Conservation (phyloP, 2,888 invertebrate species). For the Lycocerus yunnanus region DNA sequence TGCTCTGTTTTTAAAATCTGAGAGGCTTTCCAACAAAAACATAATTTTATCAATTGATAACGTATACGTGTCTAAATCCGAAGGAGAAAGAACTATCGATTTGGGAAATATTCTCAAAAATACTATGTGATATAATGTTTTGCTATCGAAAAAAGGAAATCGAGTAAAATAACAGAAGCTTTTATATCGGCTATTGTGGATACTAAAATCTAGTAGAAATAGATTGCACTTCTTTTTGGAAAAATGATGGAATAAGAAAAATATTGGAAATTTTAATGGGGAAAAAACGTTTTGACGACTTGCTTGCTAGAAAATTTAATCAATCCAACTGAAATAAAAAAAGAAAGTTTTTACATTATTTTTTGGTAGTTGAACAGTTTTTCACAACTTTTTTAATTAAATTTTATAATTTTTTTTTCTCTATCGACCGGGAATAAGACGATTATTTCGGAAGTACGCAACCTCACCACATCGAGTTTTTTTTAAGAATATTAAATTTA, state of each 20-base stretch:
- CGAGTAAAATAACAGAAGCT: not conserved
- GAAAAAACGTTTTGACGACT: not conserved
- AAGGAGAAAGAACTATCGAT: not conserved
- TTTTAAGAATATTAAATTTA: not conserved
- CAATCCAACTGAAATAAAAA: not conserved
- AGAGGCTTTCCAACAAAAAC: not conserved
- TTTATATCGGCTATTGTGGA: not conserved
- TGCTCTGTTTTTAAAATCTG: not conserved
- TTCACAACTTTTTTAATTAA: not conserved
- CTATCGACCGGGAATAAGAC: not conserved
- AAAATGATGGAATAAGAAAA: not conserved
- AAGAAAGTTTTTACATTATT: not conserved
- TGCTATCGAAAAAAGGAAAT: not conserved
- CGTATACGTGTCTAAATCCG: not conserved
- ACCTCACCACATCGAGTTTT: not conserved
- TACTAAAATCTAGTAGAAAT: not conserved
- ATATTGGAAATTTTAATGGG: not conserved
- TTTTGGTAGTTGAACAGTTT: not conserved
- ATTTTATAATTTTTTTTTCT: not conserved
- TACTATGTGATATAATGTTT: not conserved
- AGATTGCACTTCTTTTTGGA: not conserved
- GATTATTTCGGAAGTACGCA: not conserved
- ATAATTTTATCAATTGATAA: not conserved
- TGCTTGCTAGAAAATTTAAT: not conserved
- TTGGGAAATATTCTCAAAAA: not conserved